These are phyloP conservation scores for Eleginops maclovinus DNA, from an alignment of 2,113 vertebrate species.

Conservation along the genomic window DNA sequence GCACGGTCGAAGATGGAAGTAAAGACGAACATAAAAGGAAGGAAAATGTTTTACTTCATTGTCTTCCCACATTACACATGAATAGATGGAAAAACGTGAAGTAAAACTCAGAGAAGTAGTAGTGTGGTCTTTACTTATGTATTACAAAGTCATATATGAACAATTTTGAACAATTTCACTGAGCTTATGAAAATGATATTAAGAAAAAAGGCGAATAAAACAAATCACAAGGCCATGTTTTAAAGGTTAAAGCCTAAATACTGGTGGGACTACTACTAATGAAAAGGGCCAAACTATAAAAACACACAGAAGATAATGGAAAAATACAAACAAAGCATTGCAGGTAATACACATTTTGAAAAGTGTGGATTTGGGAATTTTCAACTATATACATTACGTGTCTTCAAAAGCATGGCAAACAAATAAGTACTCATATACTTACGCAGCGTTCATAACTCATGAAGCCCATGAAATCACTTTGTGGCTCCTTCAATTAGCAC, in stretches of 20 bases:
- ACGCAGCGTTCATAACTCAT: not conserved
- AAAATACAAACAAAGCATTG: slow-evolving; percentile 4
- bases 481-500: slow-evolving; percentile 30
- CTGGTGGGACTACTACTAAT: slow-evolving; percentile 1
- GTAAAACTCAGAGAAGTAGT: not conserved
- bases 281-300: slow-evolving; percentile 22
- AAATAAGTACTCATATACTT: not conserved
- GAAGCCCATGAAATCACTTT: slow-evolving; percentile 38
- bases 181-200: slow-evolving; percentile 25
- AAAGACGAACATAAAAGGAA: slow-evolving; percentile 27
- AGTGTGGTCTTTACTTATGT: slow-evolving; percentile 60
- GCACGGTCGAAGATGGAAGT: slow-evolving; percentile 14
- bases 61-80: slow-evolving; percentile 1
- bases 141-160: slow-evolving; percentile 63
- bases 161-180: slow-evolving; percentile 37
- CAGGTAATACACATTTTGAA: slow-evolving; percentile 13
- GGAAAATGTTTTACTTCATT: not conserved
- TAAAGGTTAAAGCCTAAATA: slow-evolving; percentile 24
- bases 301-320: not conserved
- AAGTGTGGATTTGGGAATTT: slow-evolving; percentile 8
- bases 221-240: slow-evolving; percentile 27
- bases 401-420: slow-evolving; percentile 22
- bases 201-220: slow-evolving; percentile 48
- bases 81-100: not conserved
- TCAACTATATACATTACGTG: slow-evolving; percentile 8